Evolutionary conservation across 2,113 vertebrate genomes (phyloP).

Genomic region (Indri indri): DNA sequence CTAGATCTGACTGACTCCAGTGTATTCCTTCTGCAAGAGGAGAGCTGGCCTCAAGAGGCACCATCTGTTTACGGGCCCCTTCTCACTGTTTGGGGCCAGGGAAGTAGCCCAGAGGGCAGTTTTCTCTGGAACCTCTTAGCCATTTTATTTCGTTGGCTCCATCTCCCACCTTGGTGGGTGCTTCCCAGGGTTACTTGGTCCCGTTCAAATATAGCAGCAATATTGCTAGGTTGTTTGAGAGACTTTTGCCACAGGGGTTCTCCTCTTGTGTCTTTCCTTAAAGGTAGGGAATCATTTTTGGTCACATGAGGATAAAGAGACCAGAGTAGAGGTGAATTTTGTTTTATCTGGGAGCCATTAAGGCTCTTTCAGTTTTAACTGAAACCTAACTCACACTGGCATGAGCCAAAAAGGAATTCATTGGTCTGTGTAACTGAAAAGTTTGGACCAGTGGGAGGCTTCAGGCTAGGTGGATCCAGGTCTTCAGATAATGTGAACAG

Average conservation of each 20-base stretch:
- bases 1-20: not conserved
- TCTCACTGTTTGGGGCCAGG: not conserved
- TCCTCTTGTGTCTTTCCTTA: not conserved
- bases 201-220: not conserved
- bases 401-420: not conserved
- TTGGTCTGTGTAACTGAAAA: constrained; percentile 8
- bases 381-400: not conserved
- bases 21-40: not conserved
- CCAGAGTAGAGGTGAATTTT: constrained; percentile 4
- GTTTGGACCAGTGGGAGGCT: not conserved
- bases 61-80: not conserved
- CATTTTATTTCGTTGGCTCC: not conserved
- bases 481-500: not conserved
- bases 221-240: not conserved
- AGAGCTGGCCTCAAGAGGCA: not conserved
- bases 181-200: constrained; percentile 10
- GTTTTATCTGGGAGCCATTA: constrained; percentile 12
- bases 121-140: not conserved
- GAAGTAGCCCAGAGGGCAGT: not conserved
- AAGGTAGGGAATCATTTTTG: constrained; percentile 18
- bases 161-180: not conserved
- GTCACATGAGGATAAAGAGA: not conserved
- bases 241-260: not conserved
- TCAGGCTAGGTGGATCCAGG: not conserved
- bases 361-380: not conserved